Base-by-base conservation (phyloP, 2,797 vertebrate species). In the Sebastes goodei region DNA sequence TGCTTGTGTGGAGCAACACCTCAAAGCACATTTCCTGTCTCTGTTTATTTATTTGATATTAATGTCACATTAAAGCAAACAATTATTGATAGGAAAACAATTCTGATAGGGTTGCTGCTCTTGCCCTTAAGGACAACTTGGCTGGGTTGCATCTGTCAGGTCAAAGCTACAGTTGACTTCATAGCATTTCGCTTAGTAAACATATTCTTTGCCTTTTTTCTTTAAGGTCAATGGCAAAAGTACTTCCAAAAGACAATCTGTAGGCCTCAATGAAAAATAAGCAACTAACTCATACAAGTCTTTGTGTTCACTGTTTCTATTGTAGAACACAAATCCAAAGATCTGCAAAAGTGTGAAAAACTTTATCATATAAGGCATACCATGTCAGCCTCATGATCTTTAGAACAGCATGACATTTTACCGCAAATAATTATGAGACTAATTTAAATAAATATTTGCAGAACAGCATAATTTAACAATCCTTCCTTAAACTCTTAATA, bases 81-180 rank as follows among this genome's bases (percentile, higher is more conserved):
- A 14, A 82, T 62, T 53, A 38, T 27, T 69, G 29, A 33, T 73
- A 75, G 53, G 52, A 70, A 71, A 76, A 38, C 8, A 35, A 57
- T n/a, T 55, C 14, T 27, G n/a, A 52, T 10, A 38, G 12, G 6
- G 74, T 30, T 49, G 20, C 32, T 32, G 20, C 46, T 56, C n/a
- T 12, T 55, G 46, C 5, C 5, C 10, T 23, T 63, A 33, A 59
- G 27, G 25, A 71, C 33, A 42, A n/a, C 33, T 71, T 62, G 12
- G n/a, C 27, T 64, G 15, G 11, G 10, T 20, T 69, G 20, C 4
- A 52, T 42, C 57, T 42, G n/a, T 42, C 52, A 35, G 20, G 53
- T 79, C 61, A 57, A 64, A 29, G 68, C 70, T 55, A 53, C 20
- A 66, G 4, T 21, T 25, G 57, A 20, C 21, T 66, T 14, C 4